Percentiles rank a stretch among this genome's conserved stretches.
phyloP scores from a whole-genome alignment of 2,797 vertebrate genomes.

The Malacoctenus gilli region DNA sequence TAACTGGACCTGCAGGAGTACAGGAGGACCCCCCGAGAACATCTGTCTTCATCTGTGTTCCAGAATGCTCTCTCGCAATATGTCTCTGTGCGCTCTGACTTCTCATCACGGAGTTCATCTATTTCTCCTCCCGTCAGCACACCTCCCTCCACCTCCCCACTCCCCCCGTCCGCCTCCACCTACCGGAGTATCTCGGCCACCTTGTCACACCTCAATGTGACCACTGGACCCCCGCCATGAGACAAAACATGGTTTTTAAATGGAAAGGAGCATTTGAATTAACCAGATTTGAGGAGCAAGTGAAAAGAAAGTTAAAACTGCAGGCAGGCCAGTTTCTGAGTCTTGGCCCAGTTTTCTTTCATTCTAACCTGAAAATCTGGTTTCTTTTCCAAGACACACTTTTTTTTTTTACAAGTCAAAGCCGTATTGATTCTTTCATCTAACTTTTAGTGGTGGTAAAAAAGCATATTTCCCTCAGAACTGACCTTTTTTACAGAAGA shows the following conservation, averaged over 20 bases:
- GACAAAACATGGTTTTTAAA: conserved; percentile 13
- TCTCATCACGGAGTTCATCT: conserved; percentile 59
- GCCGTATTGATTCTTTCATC: not conserved
- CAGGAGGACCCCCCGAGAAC: conserved; percentile 13
- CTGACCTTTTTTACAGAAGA: too few relatives aligned
- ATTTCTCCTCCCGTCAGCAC: conserved; percentile 62
- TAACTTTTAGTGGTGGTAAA: not conserved
- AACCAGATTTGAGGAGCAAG: not conserved
- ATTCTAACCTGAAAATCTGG: not conserved
- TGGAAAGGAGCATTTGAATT: not conserved
- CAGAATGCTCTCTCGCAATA: conserved; percentile 40
- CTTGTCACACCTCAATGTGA: conserved; percentile 11
- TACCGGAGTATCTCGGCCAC: conserved; percentile 7
- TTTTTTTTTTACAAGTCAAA: not conserved
- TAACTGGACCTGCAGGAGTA: conserved; percentile 32
- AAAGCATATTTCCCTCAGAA: not conserved
- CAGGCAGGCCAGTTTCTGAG: not conserved
- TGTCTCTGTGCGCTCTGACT: conserved; percentile 47
- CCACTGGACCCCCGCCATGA: not conserved
- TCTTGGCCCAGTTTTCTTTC: too few relatives aligned
- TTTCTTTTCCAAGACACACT: not conserved
- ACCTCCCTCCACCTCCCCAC: too few relatives aligned
- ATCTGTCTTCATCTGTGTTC: conserved; percentile 55
- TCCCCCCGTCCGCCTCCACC: conserved; percentile 1
- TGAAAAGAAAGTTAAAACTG: not conserved